Base-by-base conservation (phyloP, 2,888 invertebrate species). In the Eristalis arbustorum region DNA sequence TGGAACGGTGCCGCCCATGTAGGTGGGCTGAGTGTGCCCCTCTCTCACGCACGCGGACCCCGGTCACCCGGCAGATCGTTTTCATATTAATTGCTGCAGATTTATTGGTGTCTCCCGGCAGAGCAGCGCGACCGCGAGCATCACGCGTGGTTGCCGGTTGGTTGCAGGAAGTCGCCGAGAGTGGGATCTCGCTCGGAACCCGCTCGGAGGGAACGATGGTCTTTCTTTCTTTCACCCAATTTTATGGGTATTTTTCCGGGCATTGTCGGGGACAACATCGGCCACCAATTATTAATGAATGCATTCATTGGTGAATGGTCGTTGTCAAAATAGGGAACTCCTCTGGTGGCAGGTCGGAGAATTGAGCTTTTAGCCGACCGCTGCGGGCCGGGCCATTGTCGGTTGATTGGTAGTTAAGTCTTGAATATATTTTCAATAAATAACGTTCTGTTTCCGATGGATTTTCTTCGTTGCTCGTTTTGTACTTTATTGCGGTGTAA, bases 61-160 rank as follows among this genome's bases (percentile, higher is more conserved):
- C 49, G 28, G 37, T 4, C 31, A 31, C 31, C 3, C 4, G 4
- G 31, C 3, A 79, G 62, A 72, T 72, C 62, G 42, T 80, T 49
- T 68, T 80, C 76, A 31, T 77, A 81, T 85, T 85, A 85, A 85
- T 85, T 85, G 81, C 74, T 64, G 56, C 71, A 85, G 85, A 85
- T 85, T 85, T 85, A 85, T 81, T 81, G 74, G 73, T 49, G 8
- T 67, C 40, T 71, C 56, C 34, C 14, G 11, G 42, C 22, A 25
- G 18, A 56, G 14, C 25, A 56, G 14, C 25, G 40, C 42, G 31
- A 34, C 11, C 18, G 18, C 23, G 67, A 18, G 8, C 28, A 5
- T 4, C 31, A 13, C 14, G 31, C 11, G 31, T 63, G 25, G 61
- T 68, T 68, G 49, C 23, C 57, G 25, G 61, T 68, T 68, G 49